Evolutionary conservation across 1,140 invertebrate species (phyloP), one percentile per base, ranked within the genome.

Genomic region (Drusus annulatus): DNA sequence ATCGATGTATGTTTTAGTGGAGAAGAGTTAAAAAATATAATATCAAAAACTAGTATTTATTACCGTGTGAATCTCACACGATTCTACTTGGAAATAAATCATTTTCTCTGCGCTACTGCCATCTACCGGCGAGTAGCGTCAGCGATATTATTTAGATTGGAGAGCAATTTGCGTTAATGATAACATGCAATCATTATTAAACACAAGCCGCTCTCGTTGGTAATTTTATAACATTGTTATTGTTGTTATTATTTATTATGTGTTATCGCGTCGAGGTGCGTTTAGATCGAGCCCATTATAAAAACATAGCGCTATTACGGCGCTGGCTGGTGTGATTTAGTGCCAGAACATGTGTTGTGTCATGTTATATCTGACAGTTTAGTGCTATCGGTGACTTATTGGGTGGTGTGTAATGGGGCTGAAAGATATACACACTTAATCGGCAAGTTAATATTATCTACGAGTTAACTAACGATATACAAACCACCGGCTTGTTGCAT

Each of bases 121-220:
- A 56, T 56, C 54, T 56, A 56, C 1, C 54, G 54, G 54, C 54
- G n/a, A 56, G 54, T 56, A 56, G 54, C 54, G 54, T 21, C n/a
- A 56, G 10, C 54, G 7, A 21, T 10, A 56, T 17, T 56, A 56
- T 56, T 56, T 56, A 56, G 19, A 56, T 56, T 56, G 54, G 54
- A 21, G n/a, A 21, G 54, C 54, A 56, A 56, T 56, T 56, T 56
- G 19, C 19, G 10, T 10, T 56, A 56, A 56, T 56, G 54, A 56
- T 56, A 56, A 21, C 19, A n/a, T n/a, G n/a, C 19, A n/a, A 56
- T 56, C 54, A 56, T 56, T 56, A 56, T 56, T 56, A 17, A 56
- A 56, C 19, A 56, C 54, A 56, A 21, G 54, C 54, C 19, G 10
- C 54, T 56, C 19, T 21, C n/a, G 54, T 17, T 56, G n/a, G 54